Percentiles rank a stretch among this genome's conserved stretches.
Conservation (phyloP, 2,888 invertebrate species). For the Drosophila kokeensis region DNA sequence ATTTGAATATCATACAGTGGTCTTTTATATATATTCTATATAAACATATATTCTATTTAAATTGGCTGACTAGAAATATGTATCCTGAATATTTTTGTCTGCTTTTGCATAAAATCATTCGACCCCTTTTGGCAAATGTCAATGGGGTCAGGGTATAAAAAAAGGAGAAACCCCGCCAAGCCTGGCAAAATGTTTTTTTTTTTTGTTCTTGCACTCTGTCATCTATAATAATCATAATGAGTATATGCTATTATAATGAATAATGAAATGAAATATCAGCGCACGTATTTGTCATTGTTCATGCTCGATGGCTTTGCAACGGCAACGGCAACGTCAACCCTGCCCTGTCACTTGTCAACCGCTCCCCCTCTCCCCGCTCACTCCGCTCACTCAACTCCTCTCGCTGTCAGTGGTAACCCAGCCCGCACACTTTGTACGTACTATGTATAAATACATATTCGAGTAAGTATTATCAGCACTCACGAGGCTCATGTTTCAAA, state of each 20-base stretch:
- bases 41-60: neutral
- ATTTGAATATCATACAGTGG: neutral
- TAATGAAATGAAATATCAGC: conserved; percentile 48
- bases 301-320: conserved; percentile 16
- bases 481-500: conserved; percentile 76
- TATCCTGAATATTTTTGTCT: neutral
- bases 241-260: conserved; percentile 23
- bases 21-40: no score
- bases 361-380: neutral
- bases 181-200: no score
- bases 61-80: neutral
- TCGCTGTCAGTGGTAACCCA: neutral
- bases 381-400: neutral
- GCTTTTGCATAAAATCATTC: neutral
- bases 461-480: conserved; percentile 65
- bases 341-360: conserved; percentile 20
- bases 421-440: conserved; percentile 31
- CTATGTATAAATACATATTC: conserved; percentile 8
- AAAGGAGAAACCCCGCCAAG: neutral
- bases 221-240: conserved; percentile 11
- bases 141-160: neutral
- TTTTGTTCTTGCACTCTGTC: conserved; percentile 1
- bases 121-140: neutral
- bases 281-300: conserved; percentile 60
- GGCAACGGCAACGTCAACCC: conserved; percentile 3